Evolutionary conservation across 2,797 vertebrate species (phyloP), one percentile per base, ranked within the genome.

Genomic region (Clarias platycephalus): DNA sequence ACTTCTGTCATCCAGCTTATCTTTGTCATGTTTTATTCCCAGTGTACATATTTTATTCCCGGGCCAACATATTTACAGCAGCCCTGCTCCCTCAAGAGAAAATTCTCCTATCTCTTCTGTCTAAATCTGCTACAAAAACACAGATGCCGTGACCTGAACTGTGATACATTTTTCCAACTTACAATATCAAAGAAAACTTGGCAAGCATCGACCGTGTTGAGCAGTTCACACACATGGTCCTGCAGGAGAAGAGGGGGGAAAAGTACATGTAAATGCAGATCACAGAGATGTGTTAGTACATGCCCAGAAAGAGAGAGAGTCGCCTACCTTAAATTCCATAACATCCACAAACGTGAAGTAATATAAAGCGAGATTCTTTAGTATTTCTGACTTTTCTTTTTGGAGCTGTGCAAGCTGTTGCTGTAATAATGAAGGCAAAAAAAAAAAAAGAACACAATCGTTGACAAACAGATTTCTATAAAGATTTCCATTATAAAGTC

Each of bases 101-200:
- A 40, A 18, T 18, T 1, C 40, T 31, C 4, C 6, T 20, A 10
- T 2, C 18, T 49, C 4, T 72, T 53, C 24, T 5, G 49, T 5
- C n/a, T 12, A 24, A 10, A 15, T 55, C 44, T 28, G 15, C 31
- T 7, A 26, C 55, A n/a, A 62, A 60, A 20, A 31, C 4, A 16
- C 24, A 4, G 18, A 16, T 78, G 31, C 40, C 76, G 26, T 63
- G 34, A 79, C 76, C 24, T 26, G 37, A 10, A 24, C 7, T 28
- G 60, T 26, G 22, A 49, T 40, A 1, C 22, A 24, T 37, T 22
- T 12, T 28, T 49, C 7, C 80, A 83, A 97, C 97, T 97, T 94
- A 99, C 98, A 89, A 99, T 98, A 90, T 99, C 98, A 94, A 99
- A 99, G 96, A 99, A 99, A 91, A 99, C 98, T 93, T 99, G 98